Evolutionary conservation across 2,113 vertebrate genomes (phyloP), one percentile per base, ranked within the genome.

Genomic region (Poicephalus gulielmi): DNA sequence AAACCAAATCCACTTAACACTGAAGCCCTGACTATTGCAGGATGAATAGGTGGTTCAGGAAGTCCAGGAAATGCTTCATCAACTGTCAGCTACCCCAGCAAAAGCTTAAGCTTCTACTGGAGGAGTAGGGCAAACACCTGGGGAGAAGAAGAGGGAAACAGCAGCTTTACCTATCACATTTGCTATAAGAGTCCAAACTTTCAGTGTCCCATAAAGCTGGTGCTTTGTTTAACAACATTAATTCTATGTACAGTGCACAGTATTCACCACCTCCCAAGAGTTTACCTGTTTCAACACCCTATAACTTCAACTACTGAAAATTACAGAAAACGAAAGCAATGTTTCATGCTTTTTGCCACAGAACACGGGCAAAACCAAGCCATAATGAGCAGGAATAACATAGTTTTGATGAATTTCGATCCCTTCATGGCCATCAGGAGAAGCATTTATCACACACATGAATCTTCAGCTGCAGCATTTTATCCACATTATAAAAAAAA

Each of bases 171-270:
- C 86, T 74, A 53, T 43, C 22, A 27, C 39, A 2, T 43, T 39
- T 13, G 19, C 31, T 68, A 25, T 3, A 20, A 0, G 3, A 69
- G 16, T 9, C 47, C 0, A 0, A 87, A 50, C 43, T 60, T 62
- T 16, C 68, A 88, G 22, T 24, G 10, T 15, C 22, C 28, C 15
- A 13, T 13, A 6, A 73, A 73, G 46, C 6, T 8, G 22, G 23
- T 1, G 18, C 25, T 88, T 88, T 88, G 17, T 49, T 83, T 63
- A 66, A n/a, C 31, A 76, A 49, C 50, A n/a, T 39, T 39, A 64
- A 64, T 37, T 47, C 55, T 59, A 52, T 0, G 1, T 27, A 41
- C 3, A 41, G 27, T 4, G 46, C 11, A 44, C 22, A 53, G 6
- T 6, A 41, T 24, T 55, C 33, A 57, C 39, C 22, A 22, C 7